Evolutionary conservation across 2,888 invertebrate species (phyloP).

Genomic region (Polyommatus iphigenia): DNA sequence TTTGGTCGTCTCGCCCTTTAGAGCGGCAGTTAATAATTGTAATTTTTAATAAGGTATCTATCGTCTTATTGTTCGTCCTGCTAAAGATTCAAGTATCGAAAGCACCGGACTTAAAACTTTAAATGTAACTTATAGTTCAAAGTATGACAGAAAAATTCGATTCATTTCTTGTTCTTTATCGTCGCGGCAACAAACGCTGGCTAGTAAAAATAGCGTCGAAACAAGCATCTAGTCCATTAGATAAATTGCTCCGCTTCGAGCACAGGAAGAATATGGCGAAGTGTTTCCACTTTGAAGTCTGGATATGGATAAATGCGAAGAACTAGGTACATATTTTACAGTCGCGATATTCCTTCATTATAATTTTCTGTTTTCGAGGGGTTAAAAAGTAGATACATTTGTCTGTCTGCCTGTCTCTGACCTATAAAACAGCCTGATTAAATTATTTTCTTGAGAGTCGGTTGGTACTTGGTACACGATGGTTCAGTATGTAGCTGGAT

Average conservation of each 20-base stretch:
- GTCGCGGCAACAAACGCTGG: constrained; percentile 12
- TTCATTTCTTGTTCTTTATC: background rate
- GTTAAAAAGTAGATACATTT: background rate
- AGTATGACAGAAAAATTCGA: background rate
- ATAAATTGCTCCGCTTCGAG: constrained; percentile 65
- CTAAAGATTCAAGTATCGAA: background rate
- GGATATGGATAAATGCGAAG: background rate
- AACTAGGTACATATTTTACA: background rate
- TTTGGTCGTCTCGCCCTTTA: too few relatives aligned
- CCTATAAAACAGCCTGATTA: too few relatives aligned
- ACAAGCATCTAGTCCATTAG: constrained; percentile 55
- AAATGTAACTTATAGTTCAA: background rate
- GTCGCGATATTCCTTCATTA: background rate
- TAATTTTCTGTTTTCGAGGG: background rate
- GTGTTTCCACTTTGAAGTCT: constrained; percentile 25
- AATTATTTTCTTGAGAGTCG: too few relatives aligned
- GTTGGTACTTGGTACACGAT: too few relatives aligned
- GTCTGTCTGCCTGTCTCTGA: too few relatives aligned
- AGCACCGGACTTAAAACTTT: background rate
- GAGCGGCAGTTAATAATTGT: too few relatives aligned
- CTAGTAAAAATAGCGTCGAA: constrained; percentile 34
- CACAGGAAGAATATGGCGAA: constrained; percentile 26
- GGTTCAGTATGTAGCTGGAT: too few relatives aligned
- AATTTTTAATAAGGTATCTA: too few relatives aligned
- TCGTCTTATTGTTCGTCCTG: background rate